phyloP scores from a whole-genome alignment of 2,888 invertebrate species.

The Apocheima hispidaria region DNA sequence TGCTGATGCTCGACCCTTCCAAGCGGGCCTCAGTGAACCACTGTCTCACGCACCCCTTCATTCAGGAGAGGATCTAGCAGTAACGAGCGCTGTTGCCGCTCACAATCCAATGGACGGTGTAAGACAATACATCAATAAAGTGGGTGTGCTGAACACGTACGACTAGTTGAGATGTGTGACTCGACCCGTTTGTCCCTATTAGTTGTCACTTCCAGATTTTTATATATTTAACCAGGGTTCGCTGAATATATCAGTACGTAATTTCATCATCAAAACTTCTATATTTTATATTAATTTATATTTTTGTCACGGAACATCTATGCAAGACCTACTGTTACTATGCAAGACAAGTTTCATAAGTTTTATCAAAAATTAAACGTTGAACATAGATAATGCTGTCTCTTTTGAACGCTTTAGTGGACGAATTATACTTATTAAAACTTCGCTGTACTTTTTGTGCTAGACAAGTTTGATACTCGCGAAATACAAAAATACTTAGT shows the following conservation, averaged over 20 bases:
- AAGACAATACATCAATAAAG: background rate
- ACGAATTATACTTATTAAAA: too few species aligned
- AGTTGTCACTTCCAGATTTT: background rate
- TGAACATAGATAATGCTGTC: too few species aligned
- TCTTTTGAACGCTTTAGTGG: too few species aligned
- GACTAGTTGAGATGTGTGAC: slow-evolving; percentile 1
- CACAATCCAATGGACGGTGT: background rate
- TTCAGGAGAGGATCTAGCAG: slow-evolving; percentile 94
- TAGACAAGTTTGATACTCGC: too few species aligned
- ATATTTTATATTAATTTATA: too few species aligned
- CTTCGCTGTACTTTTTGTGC: too few species aligned
- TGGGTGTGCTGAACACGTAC: background rate
- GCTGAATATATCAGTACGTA: background rate
- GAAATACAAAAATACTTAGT: too few species aligned
- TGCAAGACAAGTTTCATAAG: too few species aligned
- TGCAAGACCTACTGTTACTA: too few species aligned
- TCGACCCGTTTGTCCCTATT: background rate
- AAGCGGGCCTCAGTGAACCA: slow-evolving; percentile 98
- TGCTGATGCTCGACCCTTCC: slow-evolving; percentile 95
- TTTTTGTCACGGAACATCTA: too few species aligned
- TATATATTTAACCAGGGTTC: background rate
- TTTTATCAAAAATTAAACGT: too few species aligned
- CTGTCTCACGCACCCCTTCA: slow-evolving; percentile 97
- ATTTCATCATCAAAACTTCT: background rate
- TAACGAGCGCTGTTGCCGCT: background rate